Evolutionary conservation across 1,140 invertebrate species (phyloP).

Genomic region (Samia ricini): DNA sequence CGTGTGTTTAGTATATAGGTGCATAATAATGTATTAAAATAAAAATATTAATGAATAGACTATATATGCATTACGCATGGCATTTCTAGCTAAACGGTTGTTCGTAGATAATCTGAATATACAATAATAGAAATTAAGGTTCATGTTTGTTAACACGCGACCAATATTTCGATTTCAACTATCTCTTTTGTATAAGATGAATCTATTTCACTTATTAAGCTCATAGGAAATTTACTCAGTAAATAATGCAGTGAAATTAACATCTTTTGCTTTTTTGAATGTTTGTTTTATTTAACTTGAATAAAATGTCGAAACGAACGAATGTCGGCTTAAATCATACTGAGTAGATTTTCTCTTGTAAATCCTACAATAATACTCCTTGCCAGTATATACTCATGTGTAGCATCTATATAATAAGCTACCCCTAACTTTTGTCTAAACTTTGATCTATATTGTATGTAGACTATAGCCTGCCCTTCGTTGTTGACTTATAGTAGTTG

Average conservation of each 20-base stretch:
- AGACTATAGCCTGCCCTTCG: constrained; percentile 7
- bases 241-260: not conserved
- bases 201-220: not conserved
- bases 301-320: too few relatives aligned
- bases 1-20: constrained; percentile 71
- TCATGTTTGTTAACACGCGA: constrained; percentile 51
- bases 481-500: constrained; percentile 27
- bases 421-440: constrained; percentile 19
- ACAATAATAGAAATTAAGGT: constrained; percentile 70
- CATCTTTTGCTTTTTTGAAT: too few relatives aligned
- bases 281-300: too few relatives aligned
- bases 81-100: constrained; percentile 72
- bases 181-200: not conserved
- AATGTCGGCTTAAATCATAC: too few relatives aligned
- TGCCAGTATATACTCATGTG: not conserved
- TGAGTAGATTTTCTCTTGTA: too few relatives aligned
- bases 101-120: constrained; percentile 66
- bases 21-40: too few relatives aligned
- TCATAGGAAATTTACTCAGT: not conserved
- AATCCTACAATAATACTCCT: too few relatives aligned
- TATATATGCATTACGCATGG: constrained; percentile 68
- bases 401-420: constrained; percentile 17
- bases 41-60: constrained; percentile 13
- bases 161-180: constrained; percentile 39
- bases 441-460: constrained; percentile 11